Evolutionary conservation across 2,113 vertebrate genomes (phyloP).

Genomic region (Hiodon alosoides): DNA sequence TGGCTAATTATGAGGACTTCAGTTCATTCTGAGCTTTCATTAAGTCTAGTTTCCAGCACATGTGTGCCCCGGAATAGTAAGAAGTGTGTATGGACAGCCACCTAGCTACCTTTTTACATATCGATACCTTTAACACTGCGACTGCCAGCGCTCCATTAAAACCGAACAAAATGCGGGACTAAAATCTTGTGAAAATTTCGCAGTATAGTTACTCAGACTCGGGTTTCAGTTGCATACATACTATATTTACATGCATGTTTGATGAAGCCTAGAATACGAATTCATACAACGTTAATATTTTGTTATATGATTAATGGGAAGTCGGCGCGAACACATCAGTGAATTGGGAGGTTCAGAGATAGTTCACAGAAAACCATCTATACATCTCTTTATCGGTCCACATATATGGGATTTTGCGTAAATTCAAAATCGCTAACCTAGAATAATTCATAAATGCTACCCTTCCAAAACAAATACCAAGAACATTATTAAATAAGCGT

Average conservation of each 20-base stretch:
- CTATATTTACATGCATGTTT: too few relatives aligned
- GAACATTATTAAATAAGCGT: background rate
- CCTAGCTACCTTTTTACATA: constrained; percentile 46
- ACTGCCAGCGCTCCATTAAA: constrained; percentile 3
- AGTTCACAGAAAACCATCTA: too few relatives aligned
- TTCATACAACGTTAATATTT: too few relatives aligned
- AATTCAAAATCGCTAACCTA: too few relatives aligned
- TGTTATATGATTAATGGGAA: background rate
- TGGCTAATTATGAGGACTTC: constrained; percentile 21
- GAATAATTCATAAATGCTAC: too few relatives aligned
- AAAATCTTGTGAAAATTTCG: background rate
- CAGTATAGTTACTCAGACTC: too few relatives aligned
- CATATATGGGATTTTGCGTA: background rate
- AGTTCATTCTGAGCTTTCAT: constrained; percentile 24
- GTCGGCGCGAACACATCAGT: background rate
- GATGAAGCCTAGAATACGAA: too few relatives aligned
- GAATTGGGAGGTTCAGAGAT: background rate
- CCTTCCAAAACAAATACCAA: background rate
- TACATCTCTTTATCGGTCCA: too few relatives aligned
- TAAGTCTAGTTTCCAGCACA: constrained; percentile 22
- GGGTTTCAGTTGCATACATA: too few relatives aligned
- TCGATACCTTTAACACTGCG: constrained; percentile 18
- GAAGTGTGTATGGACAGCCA: constrained; percentile 49
- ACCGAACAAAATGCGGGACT: background rate
- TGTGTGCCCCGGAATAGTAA: constrained; percentile 31